Percentiles rank a stretch among this genome's conserved stretches.
phyloP scores from a whole-genome alignment of 2,797 vertebrate genomes.

The Anguilla megastoma region DNA sequence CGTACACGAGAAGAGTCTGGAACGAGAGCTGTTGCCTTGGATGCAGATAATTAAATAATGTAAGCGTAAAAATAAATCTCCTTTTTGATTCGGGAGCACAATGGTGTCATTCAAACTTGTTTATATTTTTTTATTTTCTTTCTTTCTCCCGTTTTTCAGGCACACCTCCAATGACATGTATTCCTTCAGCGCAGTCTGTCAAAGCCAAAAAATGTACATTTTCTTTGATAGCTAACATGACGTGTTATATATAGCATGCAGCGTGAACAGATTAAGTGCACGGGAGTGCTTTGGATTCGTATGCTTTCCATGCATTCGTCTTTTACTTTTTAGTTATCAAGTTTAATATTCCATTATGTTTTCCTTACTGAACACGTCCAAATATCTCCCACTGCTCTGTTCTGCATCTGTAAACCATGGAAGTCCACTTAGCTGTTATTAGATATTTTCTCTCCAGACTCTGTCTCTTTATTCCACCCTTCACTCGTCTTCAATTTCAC shows the following conservation, averaged over 20 bases:
- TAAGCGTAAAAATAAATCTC: background rate
- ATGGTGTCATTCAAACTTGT: background rate
- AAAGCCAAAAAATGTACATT: background rate
- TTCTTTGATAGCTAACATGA: background rate
- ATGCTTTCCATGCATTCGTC: background rate
- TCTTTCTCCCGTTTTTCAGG: background rate
- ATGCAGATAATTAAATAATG: background rate
- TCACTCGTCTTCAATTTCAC: background rate
- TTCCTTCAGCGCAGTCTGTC: background rate
- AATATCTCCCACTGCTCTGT: background rate
- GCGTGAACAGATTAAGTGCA: background rate
- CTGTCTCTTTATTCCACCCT: background rate
- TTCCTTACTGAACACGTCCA: background rate
- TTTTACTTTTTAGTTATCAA: background rate
- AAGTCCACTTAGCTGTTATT: background rate
- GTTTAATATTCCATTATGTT: background rate
- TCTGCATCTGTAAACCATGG: background rate
- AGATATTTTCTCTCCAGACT: slow-evolving; percentile 8
- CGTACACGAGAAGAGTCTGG: background rate
- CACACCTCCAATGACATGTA: background rate
- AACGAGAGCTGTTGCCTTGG: background rate
- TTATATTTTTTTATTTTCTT: background rate
- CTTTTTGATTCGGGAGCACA: background rate
- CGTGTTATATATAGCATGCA: background rate
- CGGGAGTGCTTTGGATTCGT: background rate